Evolutionary conservation across 2,888 invertebrate species (phyloP).

Genomic region (Bombylius discolor): DNA sequence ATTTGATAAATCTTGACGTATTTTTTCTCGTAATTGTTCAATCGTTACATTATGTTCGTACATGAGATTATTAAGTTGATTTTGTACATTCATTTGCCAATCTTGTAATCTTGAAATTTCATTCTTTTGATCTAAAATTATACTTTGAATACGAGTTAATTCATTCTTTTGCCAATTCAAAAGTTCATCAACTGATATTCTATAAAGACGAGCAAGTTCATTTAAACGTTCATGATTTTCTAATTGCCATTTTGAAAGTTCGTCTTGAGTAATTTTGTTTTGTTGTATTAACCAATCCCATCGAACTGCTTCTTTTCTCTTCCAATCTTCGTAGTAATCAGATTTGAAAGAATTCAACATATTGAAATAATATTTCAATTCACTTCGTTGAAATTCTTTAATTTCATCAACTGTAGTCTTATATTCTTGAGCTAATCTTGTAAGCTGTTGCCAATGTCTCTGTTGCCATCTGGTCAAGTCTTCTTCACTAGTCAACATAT

Average conservation of each 20-base stretch:
- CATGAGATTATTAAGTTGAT: constrained; percentile 26
- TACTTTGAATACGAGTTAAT: constrained; percentile 23
- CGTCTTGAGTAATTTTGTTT: constrained; percentile 26
- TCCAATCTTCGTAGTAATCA: constrained; percentile 24
- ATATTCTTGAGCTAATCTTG: constrained; percentile 24
- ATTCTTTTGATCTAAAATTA: constrained; percentile 25
- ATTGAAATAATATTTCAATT: constrained; percentile 24
- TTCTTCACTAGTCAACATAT: constrained; percentile 18
- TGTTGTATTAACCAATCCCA: constrained; percentile 33
- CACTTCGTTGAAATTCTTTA: constrained; percentile 28
- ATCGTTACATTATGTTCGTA: constrained; percentile 30
- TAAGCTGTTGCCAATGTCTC: constrained; percentile 29
- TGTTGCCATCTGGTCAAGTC: constrained; percentile 27
- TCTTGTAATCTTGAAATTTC: constrained; percentile 19
- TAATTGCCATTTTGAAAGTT: constrained; percentile 29
- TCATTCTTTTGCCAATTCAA: constrained; percentile 29
- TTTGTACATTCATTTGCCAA: constrained; percentile 22
- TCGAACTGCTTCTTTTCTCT: constrained; percentile 26
- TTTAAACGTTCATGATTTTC: constrained; percentile 23
- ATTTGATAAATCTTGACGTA: constrained; percentile 27
- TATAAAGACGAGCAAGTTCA: constrained; percentile 22
- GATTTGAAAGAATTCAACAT: constrained; percentile 20
- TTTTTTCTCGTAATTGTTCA: constrained; percentile 26
- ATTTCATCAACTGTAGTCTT: constrained; percentile 24
- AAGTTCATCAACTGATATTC: constrained; percentile 23